phyloP scores from a whole-genome alignment of 2,113 vertebrate species.

The Nipponia nippon region DNA sequence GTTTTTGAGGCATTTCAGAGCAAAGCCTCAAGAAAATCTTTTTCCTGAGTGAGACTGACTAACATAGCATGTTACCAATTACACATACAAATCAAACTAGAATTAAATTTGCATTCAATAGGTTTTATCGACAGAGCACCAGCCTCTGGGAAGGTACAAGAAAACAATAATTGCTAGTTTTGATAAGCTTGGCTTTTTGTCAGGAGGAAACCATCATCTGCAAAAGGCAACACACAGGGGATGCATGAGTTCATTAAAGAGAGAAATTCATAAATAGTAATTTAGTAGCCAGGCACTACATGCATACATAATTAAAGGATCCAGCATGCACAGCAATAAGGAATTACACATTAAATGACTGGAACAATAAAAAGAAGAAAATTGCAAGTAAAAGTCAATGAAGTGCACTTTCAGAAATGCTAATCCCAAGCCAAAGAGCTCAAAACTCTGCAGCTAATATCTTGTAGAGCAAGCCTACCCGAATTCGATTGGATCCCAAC shows the following conservation, averaged over 20 bases:
- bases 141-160: background rate
- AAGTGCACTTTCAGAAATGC: background rate
- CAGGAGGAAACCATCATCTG: background rate
- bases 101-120: background rate
- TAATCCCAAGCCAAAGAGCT: background rate
- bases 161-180: background rate
- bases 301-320: background rate
- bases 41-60: background rate
- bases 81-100: background rate
- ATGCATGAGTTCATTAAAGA: background rate
- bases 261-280: background rate
- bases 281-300: background rate
- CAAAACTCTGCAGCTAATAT: background rate
- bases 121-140: background rate
- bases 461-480: slow-evolving; percentile 76
- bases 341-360: background rate
- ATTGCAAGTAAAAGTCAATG: background rate
- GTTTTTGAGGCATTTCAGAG: background rate
- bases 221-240: background rate
- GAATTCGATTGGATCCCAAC: slow-evolving; percentile 95
- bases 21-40: background rate
- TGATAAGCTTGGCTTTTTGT: background rate
- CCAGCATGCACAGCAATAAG: background rate
- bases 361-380: background rate
- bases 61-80: background rate